phyloP scores from a whole-genome alignment of 37 sponge, comb jelly and placozoan genomes.

The Amphimedon queenslandica region DNA sequence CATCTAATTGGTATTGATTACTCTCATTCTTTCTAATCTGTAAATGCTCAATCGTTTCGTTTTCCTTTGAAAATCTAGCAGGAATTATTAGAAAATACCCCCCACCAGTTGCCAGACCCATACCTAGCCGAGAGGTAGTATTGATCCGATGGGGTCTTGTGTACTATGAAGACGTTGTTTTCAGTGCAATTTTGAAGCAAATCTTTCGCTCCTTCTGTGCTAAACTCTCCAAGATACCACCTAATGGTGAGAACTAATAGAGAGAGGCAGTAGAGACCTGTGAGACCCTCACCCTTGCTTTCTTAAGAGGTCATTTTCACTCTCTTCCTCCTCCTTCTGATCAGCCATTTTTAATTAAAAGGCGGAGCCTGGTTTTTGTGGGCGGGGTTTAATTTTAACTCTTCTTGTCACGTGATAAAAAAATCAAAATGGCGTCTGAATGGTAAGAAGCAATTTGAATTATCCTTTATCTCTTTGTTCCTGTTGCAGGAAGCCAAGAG shows the following conservation, averaged over 20 bases:
- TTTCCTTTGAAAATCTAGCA: too few relatives aligned
- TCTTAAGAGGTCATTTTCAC: conserved; percentile 1
- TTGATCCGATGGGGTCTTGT: not conserved
- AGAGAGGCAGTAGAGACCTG: not conserved
- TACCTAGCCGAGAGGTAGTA: conserved; percentile 16
- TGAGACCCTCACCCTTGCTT: conserved; percentile 12
- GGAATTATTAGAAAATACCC: too few relatives aligned
- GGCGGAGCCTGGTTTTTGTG: not conserved
- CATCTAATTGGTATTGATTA: not conserved
- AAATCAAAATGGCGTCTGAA: not conserved
- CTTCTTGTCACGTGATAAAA: conserved; percentile 5
- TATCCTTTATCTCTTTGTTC: not conserved
- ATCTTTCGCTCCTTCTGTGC: not conserved
- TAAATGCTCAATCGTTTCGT: conserved; percentile 4
- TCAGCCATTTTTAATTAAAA: not conserved
- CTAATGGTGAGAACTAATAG: not conserved
- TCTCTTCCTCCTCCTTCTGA: conserved; percentile 7
- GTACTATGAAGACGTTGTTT: not conserved
- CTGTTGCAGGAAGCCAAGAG: conserved; percentile 41
- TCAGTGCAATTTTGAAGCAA: not conserved
- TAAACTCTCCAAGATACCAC: conserved; percentile 9
- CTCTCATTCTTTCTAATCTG: not conserved
- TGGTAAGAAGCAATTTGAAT: conserved; percentile 3
- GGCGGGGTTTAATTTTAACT: not conserved
- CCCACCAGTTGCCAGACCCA: too few relatives aligned